Conservation (phyloP, 2,797 vertebrate species). For the Brachyalestes nurse region DNA sequence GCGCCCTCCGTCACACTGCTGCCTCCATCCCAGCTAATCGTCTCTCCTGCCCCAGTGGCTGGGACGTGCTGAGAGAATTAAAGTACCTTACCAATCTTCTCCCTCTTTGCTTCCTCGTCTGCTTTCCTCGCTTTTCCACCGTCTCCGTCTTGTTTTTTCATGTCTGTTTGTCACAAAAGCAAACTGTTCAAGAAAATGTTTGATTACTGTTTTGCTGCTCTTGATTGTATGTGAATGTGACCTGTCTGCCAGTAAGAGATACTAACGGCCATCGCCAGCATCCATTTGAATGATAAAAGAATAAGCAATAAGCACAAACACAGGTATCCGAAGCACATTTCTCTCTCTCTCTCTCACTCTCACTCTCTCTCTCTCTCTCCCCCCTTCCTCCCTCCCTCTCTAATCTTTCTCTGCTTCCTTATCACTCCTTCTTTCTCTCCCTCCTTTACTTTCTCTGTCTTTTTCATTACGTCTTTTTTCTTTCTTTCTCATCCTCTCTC, state of each 20-base stretch:
- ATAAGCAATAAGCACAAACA: constrained; percentile 14
- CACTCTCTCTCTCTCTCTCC: not conserved
- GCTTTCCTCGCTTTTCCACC: constrained; percentile 61
- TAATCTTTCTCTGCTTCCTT: not conserved
- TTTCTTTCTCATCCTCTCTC: constrained; percentile 34
- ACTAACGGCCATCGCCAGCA: not conserved
- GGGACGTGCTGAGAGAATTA: constrained; percentile 80
- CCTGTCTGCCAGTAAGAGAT: not conserved
- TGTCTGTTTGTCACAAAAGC: not conserved
- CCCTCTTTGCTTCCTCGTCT: constrained; percentile 60
- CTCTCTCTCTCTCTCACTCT: constrained; percentile 28
- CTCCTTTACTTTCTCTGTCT: not conserved
- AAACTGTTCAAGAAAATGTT: not conserved
- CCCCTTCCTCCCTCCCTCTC: too few species aligned
- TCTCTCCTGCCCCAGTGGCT: constrained; percentile 79
- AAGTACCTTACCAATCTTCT: constrained; percentile 73
- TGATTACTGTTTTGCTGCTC: constrained; percentile 11
- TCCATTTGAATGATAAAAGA: constrained; percentile 12
- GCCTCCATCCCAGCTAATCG: constrained; percentile 80
- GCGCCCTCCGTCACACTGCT: constrained; percentile 79
- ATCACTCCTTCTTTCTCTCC: too few species aligned
- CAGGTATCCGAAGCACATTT: constrained; percentile 32
- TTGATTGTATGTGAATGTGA: not conserved
- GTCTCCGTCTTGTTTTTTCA: constrained; percentile 54
- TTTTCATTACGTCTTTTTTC: not conserved